Base-by-base conservation (phyloP, 2,888 invertebrate species). In the Eupithecia inturbata region DNA sequence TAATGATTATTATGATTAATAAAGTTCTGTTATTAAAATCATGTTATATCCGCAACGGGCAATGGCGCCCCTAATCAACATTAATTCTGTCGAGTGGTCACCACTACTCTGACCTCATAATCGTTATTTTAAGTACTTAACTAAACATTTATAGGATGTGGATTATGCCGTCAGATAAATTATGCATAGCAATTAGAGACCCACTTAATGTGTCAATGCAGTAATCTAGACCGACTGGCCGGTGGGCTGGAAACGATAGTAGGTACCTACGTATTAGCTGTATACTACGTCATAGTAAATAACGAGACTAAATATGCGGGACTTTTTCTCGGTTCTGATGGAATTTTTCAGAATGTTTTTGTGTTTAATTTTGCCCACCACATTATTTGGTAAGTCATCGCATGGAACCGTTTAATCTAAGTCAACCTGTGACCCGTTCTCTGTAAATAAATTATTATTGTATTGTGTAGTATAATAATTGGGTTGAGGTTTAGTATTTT, bases 131-230 rank as follows among this genome's bases (percentile, higher is more conserved):
- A 53, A 49, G 53, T 22, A n/a, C n/a, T n/a, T n/a, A 22, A 53
- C 53, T n/a, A 22, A n/a, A 9, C 5, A 26, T 26, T 22, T 57
- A 57, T 57, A 22, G 57, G 26, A 26, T 10, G 10, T n/a, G 22
- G 63, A 64, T 62, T 31, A 62, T 12, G 7, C 63, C 33, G 63
- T 64, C 63, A n/a, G 63, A 64, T 64, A 64, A 64, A 33, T n/a
- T 26, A 33, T 31, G 62, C 31, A n/a, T n/a, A 33, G 63, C 36
- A 36, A 64, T 64, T 64, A 64, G 36, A 33, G 36, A 10, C 39
- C 63, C 63, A 64, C 63, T 64, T 36, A 64, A 64, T 33, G 63
- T 33, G 63, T n/a, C 36, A 36, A n/a, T 64, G 36, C 63, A 33
- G 22, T 64, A 64, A 64, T 64, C 36, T 36, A 22, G n/a, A 1